Percentiles rank a stretch among this genome's conserved stretches.
These are phyloP conservation scores for Amiota mariae DNA, from an alignment of 2,888 invertebrate species.

Conservation along the genomic window DNA sequence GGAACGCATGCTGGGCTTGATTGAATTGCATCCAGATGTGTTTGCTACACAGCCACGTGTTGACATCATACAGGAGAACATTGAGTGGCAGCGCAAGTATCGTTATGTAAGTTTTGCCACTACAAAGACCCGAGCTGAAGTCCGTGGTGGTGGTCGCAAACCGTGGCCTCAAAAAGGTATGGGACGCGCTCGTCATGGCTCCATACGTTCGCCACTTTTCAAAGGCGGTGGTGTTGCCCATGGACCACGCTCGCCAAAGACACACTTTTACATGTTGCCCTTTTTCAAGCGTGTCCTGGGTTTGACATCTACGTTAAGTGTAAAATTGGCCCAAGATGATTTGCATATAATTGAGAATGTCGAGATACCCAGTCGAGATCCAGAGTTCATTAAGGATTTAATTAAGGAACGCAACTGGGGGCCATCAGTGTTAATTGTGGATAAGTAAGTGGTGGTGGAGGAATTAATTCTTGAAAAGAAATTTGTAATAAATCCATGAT, in stretches of 20 bases:
- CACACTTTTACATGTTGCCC: constrained; percentile 95
- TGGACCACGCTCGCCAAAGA: constrained; percentile 92
- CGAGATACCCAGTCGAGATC: constrained; percentile 88
- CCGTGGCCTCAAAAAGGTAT: constrained; percentile 98
- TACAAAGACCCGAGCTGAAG: constrained; percentile 87
- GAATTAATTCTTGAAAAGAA: not conserved
- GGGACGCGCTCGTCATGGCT: constrained; percentile 93
- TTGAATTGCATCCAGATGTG: constrained; percentile 91
- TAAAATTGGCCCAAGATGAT: constrained; percentile 96
- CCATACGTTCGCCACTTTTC: constrained; percentile 91
- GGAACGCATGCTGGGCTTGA: constrained; percentile 86
- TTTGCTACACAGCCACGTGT: constrained; percentile 88
- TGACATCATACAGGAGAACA: constrained; percentile 89
- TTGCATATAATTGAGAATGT: constrained; percentile 90
- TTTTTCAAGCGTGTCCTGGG: constrained; percentile 85
- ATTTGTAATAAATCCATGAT: not conserved
- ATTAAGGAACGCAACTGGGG: constrained; percentile 94
- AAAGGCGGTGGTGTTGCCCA: constrained; percentile 88
- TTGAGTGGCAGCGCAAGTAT: constrained; percentile 89
- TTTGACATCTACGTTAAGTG: constrained; percentile 86
- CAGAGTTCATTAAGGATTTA: constrained; percentile 84
- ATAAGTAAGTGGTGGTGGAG: constrained; percentile 80
- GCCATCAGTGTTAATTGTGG: constrained; percentile 93
- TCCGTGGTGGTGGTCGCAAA: constrained; percentile 90
- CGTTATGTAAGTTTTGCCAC: constrained; percentile 86